Conservation (phyloP, 2,888 invertebrate species). For the Epirrhoe tristata region DNA sequence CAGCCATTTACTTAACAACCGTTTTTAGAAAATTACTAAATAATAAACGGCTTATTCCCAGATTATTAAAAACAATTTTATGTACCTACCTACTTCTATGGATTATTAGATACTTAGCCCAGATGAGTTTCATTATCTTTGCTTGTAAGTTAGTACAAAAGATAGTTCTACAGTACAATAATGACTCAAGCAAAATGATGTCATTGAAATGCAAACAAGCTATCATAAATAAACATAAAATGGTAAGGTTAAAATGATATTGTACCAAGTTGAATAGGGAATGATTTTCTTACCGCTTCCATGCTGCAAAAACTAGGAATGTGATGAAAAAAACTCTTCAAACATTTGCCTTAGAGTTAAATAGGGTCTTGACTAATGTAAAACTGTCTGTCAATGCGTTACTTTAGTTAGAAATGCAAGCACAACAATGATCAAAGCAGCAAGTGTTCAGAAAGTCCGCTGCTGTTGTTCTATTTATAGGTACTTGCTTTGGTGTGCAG, state of each 20-base stretch:
- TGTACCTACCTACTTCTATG: neutral
- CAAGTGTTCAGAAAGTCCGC: neutral
- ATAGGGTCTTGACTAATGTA: neutral
- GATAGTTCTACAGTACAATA: neutral
- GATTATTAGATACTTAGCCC: too few species aligned
- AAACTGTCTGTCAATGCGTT: neutral
- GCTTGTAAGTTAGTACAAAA: slow-evolving; percentile 1
- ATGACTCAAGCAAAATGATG: slow-evolving; percentile 12
- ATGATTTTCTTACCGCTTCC: slow-evolving; percentile 58
- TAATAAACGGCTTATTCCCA: too few species aligned
- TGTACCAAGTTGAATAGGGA: neutral
- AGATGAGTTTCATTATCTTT: slow-evolving; percentile 16
- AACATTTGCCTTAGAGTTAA: neutral
- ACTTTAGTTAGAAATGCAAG: neutral
- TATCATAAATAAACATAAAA: neutral
- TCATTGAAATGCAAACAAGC: slow-evolving; percentile 13
- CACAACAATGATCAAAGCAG: neutral
- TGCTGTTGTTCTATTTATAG: neutral
- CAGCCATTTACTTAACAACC: too few species aligned
- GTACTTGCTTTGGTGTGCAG: neutral
- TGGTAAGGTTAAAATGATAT: neutral
- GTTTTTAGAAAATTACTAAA: too few species aligned
- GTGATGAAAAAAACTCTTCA: neutral
- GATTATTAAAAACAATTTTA: too few species aligned
- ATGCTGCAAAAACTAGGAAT: slow-evolving; percentile 39